Conservation (phyloP, 30 jellyfish, hydroid and myxozoan genomes). For the Aurelia sp. region DNA sequence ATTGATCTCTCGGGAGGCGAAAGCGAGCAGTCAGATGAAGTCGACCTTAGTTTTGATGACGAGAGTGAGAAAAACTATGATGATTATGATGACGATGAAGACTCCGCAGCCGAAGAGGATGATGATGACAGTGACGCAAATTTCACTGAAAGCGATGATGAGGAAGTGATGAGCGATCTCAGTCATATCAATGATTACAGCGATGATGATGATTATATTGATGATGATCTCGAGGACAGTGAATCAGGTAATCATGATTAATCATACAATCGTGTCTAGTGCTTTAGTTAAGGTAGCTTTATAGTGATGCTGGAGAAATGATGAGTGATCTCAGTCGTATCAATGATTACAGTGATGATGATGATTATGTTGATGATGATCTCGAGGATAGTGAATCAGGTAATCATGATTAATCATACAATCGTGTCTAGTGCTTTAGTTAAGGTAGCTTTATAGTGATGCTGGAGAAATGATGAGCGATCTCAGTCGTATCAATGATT, state of each 20-base stretch:
- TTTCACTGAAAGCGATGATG: constrained; percentile 70
- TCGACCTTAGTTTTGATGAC: constrained; percentile 54
- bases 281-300: background rate
- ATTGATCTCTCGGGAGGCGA: constrained; percentile 58
- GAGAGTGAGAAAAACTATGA: constrained; percentile 36
- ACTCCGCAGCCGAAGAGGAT: constrained; percentile 69
- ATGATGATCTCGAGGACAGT: constrained; percentile 25
- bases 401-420: background rate
- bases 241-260: constrained; percentile 1
- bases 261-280: background rate
- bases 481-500: constrained; percentile 53
- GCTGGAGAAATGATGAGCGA: constrained; percentile 59
- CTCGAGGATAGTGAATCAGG: constrained; percentile 13
- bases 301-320: constrained; percentile 32
- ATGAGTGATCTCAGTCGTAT: constrained; percentile 51
- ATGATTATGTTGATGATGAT: constrained; percentile 42
- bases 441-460: background rate
- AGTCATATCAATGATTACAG: constrained; percentile 59
- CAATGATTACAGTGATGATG: constrained; percentile 63
- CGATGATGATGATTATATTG: constrained; percentile 47
- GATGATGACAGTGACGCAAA: constrained; percentile 66
- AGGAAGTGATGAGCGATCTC: constrained; percentile 60
- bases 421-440: background rate
- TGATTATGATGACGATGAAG: constrained; percentile 78
- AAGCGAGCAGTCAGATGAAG: constrained; percentile 35